Evolutionary conservation across 2,797 vertebrate genomes (phyloP), one percentile per base, ranked within the genome.

Genomic region (Silurus lanzhouensis): DNA sequence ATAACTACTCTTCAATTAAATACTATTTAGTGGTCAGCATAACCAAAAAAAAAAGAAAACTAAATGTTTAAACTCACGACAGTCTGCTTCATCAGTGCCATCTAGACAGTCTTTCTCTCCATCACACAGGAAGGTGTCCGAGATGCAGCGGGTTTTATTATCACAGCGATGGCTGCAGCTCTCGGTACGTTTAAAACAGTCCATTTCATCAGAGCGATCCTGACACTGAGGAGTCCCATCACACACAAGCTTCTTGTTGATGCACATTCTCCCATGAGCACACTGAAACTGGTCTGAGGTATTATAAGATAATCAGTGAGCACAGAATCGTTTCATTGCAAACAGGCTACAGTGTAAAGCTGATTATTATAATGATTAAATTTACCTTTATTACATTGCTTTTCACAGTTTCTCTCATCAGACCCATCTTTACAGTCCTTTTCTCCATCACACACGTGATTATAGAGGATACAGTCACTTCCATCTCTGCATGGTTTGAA

Each of bases 231-330:
- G 83, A 1, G 91, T 87, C 3, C 96, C 95, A 0, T 96, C 94
- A 0, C 96, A 96, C 80, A 0, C 93, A 72, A 72, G 70, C 48
- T 52, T 52, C 48, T 52, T 52, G 10, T 52, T 8, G 8, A 52
- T 52, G 91, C 96, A 95, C 0, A 83, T 68, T 91, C 91, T 46
- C 95, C 84, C 93, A 0, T 94, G 95, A 0, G 82, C 75, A 57
- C 97, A 98, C 83, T 81, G 94, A 89, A 98, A 97, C 82, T 95
- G 90, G 0, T 89, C 97, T 98, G 88, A 31, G 6, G n/a, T 27
- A 44, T 71, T 61, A 6, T 4, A 71, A 44, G 7, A 25, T 27
- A 27, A 58, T 52, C 61, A 1, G 1, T 8, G 67, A 5, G 70
- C 12, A 12, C 10, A 72, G 2, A 3, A 70, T 38, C 0, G 12